Conservation (phyloP, 2,113 vertebrate genomes). For the Urocolius indicus region DNA sequence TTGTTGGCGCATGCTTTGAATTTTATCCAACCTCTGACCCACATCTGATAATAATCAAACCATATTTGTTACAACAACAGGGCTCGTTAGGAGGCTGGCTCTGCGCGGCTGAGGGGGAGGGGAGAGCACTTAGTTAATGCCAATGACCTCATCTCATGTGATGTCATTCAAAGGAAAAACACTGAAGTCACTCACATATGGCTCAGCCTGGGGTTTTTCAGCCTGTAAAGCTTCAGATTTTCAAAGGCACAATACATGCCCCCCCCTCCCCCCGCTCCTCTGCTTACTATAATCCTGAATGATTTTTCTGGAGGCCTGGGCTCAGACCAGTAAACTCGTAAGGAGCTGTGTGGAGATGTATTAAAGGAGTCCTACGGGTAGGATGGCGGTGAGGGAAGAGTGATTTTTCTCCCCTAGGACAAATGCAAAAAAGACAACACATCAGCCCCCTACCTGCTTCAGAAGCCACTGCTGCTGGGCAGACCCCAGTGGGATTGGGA, state of each 20-base stretch:
- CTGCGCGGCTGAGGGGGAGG: slow-evolving; percentile 27
- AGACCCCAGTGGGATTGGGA: background rate
- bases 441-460: background rate
- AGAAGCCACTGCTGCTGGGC: background rate
- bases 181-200: slow-evolving; percentile 73
- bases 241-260: slow-evolving; percentile 55
- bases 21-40: slow-evolving; percentile 65
- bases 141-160: slow-evolving; percentile 74
- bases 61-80: slow-evolving; percentile 74
- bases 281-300: slow-evolving; percentile 33
- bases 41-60: slow-evolving; percentile 76
- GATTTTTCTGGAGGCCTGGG: slow-evolving; percentile 51
- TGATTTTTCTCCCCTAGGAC: background rate
- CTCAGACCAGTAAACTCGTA: slow-evolving; percentile 24
- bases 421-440: background rate
- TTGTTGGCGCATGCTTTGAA: slow-evolving; percentile 32
- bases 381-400: background rate
- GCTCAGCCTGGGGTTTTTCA: slow-evolving; percentile 66
- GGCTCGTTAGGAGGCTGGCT: slow-evolving; percentile 71
- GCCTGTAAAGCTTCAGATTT: slow-evolving; percentile 61
- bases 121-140: slow-evolving; percentile 62
- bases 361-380: background rate
- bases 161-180: slow-evolving; percentile 75
- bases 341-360: slow-evolving; percentile 21
- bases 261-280: background rate